phyloP scores from a whole-genome alignment of 2,113 vertebrate species.

The Centropus unirufus region DNA sequence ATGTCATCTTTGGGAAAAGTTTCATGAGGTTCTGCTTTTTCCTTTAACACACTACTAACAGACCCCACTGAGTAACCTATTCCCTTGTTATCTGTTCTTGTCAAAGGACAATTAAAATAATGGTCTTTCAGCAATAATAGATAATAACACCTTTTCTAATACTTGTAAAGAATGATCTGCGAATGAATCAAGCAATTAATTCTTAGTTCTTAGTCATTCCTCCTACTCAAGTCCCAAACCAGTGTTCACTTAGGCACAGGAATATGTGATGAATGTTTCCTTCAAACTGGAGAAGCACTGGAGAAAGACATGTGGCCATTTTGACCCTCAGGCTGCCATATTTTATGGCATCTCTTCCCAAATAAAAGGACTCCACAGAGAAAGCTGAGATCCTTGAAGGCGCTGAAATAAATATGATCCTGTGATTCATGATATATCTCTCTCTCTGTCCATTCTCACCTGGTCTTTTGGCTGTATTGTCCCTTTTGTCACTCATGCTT shows the following conservation, averaged over 20 bases:
- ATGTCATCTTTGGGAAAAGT: neutral
- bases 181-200: constrained; percentile 29
- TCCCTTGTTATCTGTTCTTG: constrained; percentile 5
- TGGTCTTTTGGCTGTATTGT: neutral
- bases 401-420: neutral
- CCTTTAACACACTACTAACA: neutral
- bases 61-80: neutral
- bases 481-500: neutral
- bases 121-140: neutral
- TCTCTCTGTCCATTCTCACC: neutral
- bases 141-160: constrained; percentile 32
- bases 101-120: constrained; percentile 33
- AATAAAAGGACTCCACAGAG: neutral
- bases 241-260: neutral
- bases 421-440: neutral
- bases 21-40: neutral
- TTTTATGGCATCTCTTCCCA: neutral
- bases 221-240: neutral
- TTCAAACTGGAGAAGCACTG: neutral
- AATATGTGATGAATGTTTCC: neutral
- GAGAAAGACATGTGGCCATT: neutral
- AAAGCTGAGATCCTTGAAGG: neutral
- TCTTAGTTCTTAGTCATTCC: neutral
- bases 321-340: neutral
- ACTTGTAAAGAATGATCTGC: neutral